Percentiles rank a stretch among this genome's conserved stretches.
Conservation (phyloP, 1,140 invertebrate genomes). For the Arion vulgaris region DNA sequence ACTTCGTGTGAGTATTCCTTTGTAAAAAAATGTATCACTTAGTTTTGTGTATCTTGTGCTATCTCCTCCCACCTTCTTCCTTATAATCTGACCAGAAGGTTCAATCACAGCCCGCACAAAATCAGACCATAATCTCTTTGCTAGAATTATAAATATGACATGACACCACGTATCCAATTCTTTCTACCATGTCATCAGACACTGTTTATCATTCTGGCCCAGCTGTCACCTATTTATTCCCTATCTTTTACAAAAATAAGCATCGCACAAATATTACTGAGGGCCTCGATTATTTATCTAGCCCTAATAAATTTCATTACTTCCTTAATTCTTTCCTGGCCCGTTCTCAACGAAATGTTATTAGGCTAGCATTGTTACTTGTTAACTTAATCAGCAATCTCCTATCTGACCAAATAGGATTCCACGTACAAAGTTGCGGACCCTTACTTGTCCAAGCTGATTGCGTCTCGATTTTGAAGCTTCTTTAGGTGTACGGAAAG, state of each 20-base stretch:
- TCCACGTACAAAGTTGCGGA: background rate
- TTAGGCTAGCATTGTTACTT: background rate
- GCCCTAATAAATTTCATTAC: constrained; percentile 11
- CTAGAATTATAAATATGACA: too few relatives aligned
- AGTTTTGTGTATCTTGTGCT: too few relatives aligned
- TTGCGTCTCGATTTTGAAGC: background rate
- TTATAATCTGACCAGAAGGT: too few relatives aligned
- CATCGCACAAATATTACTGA: background rate
- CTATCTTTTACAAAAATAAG: background rate
- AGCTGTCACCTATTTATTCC: background rate
- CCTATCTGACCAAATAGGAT: background rate
- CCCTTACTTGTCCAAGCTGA: background rate
- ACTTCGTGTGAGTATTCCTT: too few relatives aligned
- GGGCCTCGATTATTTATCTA: constrained; percentile 11
- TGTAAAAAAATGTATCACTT: too few relatives aligned
- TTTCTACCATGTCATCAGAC: too few relatives aligned
- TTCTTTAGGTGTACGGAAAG: background rate
- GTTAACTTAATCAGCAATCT: background rate
- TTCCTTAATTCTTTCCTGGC: background rate
- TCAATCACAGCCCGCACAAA: too few relatives aligned
- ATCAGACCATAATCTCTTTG: too few relatives aligned
- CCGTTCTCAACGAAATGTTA: background rate
- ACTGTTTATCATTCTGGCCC: too few relatives aligned
- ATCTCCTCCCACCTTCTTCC: too few relatives aligned
- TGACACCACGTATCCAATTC: too few relatives aligned